A percentile compares a stretch with the other conserved stretches of the same genome.
Evolutionary conservation across 2,797 vertebrate species (phyloP).

Genomic region (Geotrypetes seraphini): DNA sequence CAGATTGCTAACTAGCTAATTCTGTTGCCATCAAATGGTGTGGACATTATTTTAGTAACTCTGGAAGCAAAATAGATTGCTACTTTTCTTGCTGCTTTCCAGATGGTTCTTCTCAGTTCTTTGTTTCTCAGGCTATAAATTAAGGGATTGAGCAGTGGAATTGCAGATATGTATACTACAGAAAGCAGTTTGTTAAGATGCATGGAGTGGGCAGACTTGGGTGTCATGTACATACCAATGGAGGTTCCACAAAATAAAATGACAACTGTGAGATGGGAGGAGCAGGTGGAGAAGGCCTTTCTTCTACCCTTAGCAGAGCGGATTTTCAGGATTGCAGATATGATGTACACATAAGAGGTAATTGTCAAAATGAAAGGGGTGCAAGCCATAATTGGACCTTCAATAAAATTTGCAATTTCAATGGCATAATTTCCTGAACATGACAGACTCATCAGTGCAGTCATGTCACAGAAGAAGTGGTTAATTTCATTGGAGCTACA

Average conservation of each 20-base stretch:
- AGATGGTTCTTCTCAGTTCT: conserved; percentile 2
- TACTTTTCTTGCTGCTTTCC: no score
- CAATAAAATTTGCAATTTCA: conserved; percentile 9
- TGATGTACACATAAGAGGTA: background rate
- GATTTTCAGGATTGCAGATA: background rate
- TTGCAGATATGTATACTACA: background rate
- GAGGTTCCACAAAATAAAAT: background rate
- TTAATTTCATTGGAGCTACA: background rate
- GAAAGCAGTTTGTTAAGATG: background rate
- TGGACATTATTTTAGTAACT: no score
- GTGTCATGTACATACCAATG: conserved; percentile 1
- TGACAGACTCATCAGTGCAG: background rate
- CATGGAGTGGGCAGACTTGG: background rate
- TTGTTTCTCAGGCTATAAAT: conserved; percentile 19
- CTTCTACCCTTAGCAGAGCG: background rate
- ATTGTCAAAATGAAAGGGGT: background rate
- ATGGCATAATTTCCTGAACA: conserved; percentile 2
- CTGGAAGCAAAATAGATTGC: no score
- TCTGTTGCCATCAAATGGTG: no score
- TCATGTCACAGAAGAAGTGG: conserved; percentile 3
- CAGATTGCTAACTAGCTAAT: no score
- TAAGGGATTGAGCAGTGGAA: conserved; percentile 4
- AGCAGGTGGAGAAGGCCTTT: background rate
- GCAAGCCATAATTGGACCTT: background rate
- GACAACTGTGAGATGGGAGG: background rate